phyloP scores from a whole-genome alignment of 2,888 invertebrate species.

The Platycheirus rosarum region DNA sequence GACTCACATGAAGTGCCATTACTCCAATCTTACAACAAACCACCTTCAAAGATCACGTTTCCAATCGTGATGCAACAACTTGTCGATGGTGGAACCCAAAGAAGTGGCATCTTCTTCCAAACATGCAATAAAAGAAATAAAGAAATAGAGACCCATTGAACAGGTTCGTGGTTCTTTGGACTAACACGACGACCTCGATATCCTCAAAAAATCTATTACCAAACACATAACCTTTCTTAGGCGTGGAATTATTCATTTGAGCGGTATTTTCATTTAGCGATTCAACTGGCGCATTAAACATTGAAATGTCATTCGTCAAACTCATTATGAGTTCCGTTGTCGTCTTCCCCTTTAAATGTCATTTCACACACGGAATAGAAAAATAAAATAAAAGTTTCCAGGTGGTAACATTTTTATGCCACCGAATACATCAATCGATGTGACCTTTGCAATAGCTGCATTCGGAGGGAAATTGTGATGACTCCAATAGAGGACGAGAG shows the following conservation, averaged over 20 bases:
- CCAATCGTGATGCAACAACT: constrained; percentile 57
- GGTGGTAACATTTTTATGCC: not conserved
- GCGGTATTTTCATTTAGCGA: constrained; percentile 32
- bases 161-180: constrained; percentile 50
- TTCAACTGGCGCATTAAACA: constrained; percentile 23
- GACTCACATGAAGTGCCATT: constrained; percentile 38
- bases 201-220: constrained; percentile 5
- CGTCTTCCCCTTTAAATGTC: constrained; percentile 42
- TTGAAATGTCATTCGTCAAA: constrained; percentile 65
- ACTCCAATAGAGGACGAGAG: not conserved
- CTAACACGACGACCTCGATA: constrained; percentile 51
- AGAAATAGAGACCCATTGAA: constrained; percentile 10
- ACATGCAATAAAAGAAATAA: constrained; percentile 16
- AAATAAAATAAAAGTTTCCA: not conserved
- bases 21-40: constrained; percentile 52
- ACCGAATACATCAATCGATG: not conserved
- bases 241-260: constrained; percentile 6
- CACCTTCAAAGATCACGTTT: constrained; percentile 70
- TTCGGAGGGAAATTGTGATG: not conserved
- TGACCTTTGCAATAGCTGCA: constrained; percentile 35
- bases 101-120: constrained; percentile 47
- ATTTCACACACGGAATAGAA: not conserved
- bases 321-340: constrained; percentile 31
- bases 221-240: constrained; percentile 31
- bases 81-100: constrained; percentile 2